A percentile compares a stretch with the other conserved stretches of the same genome.
Evolutionary conservation across 2,113 vertebrate species (phyloP).

Genomic region (Macquaria australasica): DNA sequence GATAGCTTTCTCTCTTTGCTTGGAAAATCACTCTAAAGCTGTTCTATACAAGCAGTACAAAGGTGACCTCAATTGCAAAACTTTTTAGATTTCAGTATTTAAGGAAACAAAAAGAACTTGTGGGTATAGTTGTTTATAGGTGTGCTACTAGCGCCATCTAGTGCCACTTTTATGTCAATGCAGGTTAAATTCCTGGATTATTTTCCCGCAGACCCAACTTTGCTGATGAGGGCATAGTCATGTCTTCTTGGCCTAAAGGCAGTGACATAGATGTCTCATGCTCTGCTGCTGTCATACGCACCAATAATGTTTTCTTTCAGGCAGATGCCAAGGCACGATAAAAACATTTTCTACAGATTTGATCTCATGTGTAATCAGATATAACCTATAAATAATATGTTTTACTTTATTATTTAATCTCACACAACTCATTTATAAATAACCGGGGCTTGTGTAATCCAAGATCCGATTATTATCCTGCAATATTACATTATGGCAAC

Average conservation of each 20-base stretch:
- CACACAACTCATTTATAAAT: not conserved
- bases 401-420: not conserved
- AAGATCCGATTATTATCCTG: not conserved
- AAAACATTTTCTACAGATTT: not conserved
- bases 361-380: not conserved
- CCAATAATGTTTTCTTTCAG: not conserved
- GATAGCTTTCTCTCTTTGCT: not conserved
- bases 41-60: not conserved
- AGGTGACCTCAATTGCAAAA: not conserved
- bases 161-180: conserved; percentile 3
- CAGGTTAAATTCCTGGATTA: not conserved
- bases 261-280: too few relatives aligned
- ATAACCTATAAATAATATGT: too few relatives aligned
- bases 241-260: not conserved
- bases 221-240: not conserved
- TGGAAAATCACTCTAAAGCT: not conserved
- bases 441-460: not conserved
- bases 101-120: not conserved
- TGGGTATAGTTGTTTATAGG: not conserved
- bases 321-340: not conserved
- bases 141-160: conserved; percentile 52
- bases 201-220: not conserved
- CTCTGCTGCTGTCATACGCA: too few relatives aligned
- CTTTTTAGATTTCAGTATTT: not conserved
- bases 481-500: not conserved